These are phyloP conservation scores for Conomelus anceps DNA, from an alignment of 2,888 invertebrate genomes.

Conservation along the genomic window DNA sequence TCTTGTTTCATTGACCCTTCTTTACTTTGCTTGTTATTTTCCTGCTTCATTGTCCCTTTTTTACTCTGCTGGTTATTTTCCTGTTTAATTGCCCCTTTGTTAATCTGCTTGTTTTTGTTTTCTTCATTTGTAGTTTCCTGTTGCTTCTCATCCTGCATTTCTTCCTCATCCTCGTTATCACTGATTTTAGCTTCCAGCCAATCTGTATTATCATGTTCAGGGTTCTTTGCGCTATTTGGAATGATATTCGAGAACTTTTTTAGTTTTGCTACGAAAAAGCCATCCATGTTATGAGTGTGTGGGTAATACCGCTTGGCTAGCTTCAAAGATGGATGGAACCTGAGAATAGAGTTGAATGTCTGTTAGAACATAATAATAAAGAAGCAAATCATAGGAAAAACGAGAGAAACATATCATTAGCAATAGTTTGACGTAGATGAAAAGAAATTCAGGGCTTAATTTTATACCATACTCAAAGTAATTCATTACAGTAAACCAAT, in stretches of 20 bases:
- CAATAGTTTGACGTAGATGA: no score
- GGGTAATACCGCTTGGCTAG: constrained; percentile 79
- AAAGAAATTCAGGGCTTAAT: no score
- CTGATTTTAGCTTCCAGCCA: not conserved
- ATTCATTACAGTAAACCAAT: no score
- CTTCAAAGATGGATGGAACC: constrained; percentile 36
- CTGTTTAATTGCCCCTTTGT: no score
- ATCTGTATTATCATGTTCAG: not conserved
- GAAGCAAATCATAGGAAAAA: not conserved
- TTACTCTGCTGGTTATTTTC: not conserved
- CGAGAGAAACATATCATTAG: no score
- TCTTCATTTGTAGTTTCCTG: constrained; percentile 18
- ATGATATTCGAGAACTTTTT: constrained; percentile 72
- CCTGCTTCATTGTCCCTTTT: not conserved
- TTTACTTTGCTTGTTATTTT: not conserved
- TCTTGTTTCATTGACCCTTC: not conserved
- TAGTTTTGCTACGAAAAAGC: constrained; percentile 96
- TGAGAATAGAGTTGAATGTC: constrained; percentile 23
- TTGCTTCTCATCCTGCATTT: not conserved
- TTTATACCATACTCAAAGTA: no score
- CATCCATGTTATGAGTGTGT: constrained; percentile 98
- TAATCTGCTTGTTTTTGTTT: not conserved
- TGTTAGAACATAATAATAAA: no score
- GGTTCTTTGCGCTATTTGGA: not conserved
- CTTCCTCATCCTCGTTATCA: not conserved